A percentile compares a stretch with the other conserved stretches of the same genome.
Conservation (phyloP, 2,888 invertebrate genomes). For the Cataglyphis cursor region DNA sequence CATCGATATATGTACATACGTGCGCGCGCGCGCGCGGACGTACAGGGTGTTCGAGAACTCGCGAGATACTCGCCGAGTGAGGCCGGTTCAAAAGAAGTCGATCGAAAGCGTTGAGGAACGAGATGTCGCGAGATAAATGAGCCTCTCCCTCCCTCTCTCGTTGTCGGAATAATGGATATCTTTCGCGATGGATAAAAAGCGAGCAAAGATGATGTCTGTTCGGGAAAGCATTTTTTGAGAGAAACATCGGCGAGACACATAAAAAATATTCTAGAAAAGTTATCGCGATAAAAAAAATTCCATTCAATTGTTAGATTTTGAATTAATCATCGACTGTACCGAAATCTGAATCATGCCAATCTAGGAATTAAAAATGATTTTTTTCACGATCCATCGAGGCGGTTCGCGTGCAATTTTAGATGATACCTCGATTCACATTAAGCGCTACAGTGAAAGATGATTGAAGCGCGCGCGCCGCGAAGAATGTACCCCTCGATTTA, state of each 20-base stretch:
- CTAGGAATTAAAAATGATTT: neutral
- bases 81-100: neutral
- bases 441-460: conserved; percentile 34
- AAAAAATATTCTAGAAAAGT: neutral
- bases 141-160: neutral
- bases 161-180: neutral
- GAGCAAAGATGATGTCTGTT: neutral
- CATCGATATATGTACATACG: conserved; percentile 82
- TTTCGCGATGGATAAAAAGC: neutral
- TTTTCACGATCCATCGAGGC: neutral
- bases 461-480: conserved; percentile 16
- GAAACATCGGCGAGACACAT: neutral
- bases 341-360: neutral
- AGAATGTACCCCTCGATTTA: conserved; percentile 37
- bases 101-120: conserved; percentile 7
- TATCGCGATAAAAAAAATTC: neutral
- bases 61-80: conserved; percentile 28
- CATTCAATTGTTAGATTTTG: neutral
- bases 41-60: conserved; percentile 52
- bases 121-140: conserved; percentile 36
- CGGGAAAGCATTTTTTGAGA: neutral
- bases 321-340: neutral
- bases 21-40: conserved; percentile 49
- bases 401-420: neutral
- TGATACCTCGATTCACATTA: conserved; percentile 24